These are phyloP conservation scores for Phocoena phocoena DNA, from an alignment of 2,113 vertebrate species.

Conservation along the genomic window DNA sequence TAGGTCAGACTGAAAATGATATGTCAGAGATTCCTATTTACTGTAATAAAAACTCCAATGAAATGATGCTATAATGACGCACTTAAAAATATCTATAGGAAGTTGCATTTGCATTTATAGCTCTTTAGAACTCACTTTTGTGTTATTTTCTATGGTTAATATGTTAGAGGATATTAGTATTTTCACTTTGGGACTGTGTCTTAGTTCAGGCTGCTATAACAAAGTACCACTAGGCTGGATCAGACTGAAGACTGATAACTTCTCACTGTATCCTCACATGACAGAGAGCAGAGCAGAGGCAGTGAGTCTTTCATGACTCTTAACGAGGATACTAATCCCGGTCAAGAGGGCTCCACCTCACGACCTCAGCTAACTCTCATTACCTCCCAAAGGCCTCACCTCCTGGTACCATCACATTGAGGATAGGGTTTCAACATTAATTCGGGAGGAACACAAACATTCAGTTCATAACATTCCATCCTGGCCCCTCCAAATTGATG, in stretches of 20 bases:
- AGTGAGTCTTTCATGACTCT: not conserved
- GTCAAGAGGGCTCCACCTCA: not conserved
- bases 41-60: not conserved
- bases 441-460: not conserved
- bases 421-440: not conserved
- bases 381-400: not conserved
- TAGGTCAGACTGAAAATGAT: not conserved
- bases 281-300: not conserved
- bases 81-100: constrained; percentile 11
- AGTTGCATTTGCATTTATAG: constrained; percentile 19
- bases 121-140: constrained; percentile 21
- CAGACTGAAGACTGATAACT: not conserved
- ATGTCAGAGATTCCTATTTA: not conserved
- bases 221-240: not conserved
- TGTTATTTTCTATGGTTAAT: not conserved
- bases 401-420: not conserved
- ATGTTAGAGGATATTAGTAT: not conserved
- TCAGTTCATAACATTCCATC: not conserved
- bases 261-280: not conserved
- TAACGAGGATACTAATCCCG: not conserved
- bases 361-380: not conserved
- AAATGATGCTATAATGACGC: not conserved
- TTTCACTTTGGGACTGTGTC: not conserved
- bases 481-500: not conserved
- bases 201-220: not conserved